Evolutionary conservation across 1,140 invertebrate species (phyloP).

Genomic region (Tenebrio molitor): DNA sequence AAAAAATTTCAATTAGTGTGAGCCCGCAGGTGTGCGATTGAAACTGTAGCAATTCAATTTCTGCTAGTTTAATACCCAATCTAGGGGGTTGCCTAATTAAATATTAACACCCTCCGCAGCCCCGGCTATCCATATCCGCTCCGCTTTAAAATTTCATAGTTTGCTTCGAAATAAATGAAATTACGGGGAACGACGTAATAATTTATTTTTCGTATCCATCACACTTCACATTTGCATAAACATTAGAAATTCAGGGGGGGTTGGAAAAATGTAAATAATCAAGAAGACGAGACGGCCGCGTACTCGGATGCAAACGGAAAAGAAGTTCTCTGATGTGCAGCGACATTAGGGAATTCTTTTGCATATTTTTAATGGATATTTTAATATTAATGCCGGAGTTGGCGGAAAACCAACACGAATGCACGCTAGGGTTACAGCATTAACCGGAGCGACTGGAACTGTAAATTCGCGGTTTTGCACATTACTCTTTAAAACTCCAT

Average conservation of each 20-base stretch:
- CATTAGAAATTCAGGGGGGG: constrained; percentile 47
- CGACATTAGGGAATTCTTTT: constrained; percentile 48
- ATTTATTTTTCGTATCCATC: constrained; percentile 46
- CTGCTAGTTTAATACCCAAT: neutral
- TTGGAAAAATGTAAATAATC: constrained; percentile 50
- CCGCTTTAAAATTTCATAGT: constrained; percentile 41
- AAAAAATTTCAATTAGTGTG: neutral
- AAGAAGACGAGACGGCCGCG: constrained; percentile 30
- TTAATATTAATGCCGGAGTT: constrained; percentile 45
- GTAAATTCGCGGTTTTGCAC: constrained; percentile 29
- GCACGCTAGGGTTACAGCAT: constrained; percentile 25
- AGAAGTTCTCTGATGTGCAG: constrained; percentile 45
- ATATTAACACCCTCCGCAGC: constrained; percentile 12
- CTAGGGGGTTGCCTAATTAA: constrained; percentile 25
- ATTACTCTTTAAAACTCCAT: too few species aligned
- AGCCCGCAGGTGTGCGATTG: neutral
- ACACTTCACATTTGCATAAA: constrained; percentile 46
- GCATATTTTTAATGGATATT: constrained; percentile 49
- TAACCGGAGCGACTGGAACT: neutral
- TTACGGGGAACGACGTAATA: constrained; percentile 22
- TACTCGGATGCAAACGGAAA: constrained; percentile 43
- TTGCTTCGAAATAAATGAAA: constrained; percentile 33
- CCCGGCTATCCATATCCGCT: neutral
- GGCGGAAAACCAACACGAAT: constrained; percentile 34
- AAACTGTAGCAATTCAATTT: neutral